phyloP scores from a whole-genome alignment of 1,140 invertebrate species.

The Cyclina sinensis region DNA sequence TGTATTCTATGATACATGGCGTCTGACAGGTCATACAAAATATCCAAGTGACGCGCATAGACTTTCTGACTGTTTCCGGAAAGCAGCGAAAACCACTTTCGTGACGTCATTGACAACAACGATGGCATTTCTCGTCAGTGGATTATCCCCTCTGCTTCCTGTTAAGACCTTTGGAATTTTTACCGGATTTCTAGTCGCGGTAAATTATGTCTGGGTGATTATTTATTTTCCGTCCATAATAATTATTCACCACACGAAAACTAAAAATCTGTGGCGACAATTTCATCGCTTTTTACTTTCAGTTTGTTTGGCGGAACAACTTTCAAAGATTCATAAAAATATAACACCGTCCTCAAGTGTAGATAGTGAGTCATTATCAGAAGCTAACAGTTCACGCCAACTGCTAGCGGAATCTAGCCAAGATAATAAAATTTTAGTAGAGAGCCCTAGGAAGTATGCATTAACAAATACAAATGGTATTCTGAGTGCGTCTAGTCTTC shows the following conservation, averaged over 20 bases:
- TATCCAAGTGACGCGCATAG: slow-evolving; percentile 77
- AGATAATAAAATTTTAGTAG: not conserved
- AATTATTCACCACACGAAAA: slow-evolving; percentile 77
- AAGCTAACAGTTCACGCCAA: slow-evolving; percentile 6
- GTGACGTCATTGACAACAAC: slow-evolving; percentile 83
- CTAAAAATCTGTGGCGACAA: slow-evolving; percentile 47
- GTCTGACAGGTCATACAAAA: slow-evolving; percentile 67
- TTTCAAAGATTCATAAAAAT: not conserved
- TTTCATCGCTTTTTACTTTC: slow-evolving; percentile 13
- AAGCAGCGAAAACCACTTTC: slow-evolving; percentile 80
- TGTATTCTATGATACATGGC: slow-evolving; percentile 83
- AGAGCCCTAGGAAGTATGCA: not conserved
- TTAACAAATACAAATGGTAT: not conserved
- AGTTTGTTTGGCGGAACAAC: slow-evolving; percentile 10
- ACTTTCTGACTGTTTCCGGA: slow-evolving; percentile 80
- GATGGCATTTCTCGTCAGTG: slow-evolving; percentile 80
- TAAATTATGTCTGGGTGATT: slow-evolving; percentile 83
- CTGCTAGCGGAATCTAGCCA: not conserved
- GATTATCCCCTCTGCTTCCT: slow-evolving; percentile 77
- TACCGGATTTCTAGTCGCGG: slow-evolving; percentile 77
- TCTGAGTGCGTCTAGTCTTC: not conserved
- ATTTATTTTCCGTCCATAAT: slow-evolving; percentile 83
- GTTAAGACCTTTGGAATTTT: slow-evolving; percentile 82
- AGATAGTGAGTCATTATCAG: slow-evolving; percentile 9
- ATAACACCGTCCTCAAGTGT: not conserved